These are phyloP conservation scores for Symphodus melops DNA, from an alignment of 2,113 vertebrate genomes.

Conservation along the genomic window DNA sequence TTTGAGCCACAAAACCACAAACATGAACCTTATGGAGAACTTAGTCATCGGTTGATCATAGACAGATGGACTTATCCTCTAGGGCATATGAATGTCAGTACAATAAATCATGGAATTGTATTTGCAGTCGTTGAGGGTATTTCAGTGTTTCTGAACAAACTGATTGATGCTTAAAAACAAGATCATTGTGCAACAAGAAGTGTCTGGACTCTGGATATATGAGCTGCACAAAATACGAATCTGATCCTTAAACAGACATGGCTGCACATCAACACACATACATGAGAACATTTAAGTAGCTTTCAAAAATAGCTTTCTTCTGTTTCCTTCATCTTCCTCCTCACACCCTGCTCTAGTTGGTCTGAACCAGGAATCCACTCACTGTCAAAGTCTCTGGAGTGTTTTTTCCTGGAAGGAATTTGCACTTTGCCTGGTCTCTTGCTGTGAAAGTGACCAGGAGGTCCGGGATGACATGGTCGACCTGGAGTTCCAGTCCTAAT, in stretches of 20 bases:
- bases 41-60: background rate
- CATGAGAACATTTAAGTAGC: constrained; percentile 39
- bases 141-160: too few relatives aligned
- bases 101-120: background rate
- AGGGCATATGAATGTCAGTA: background rate
- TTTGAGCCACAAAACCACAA: background rate
- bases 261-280: constrained; percentile 10
- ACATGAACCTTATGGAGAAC: background rate
- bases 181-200: too few relatives aligned
- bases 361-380: constrained; percentile 47
- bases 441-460: constrained; percentile 71
- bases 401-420: constrained; percentile 84
- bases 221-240: background rate
- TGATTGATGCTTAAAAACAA: too few relatives aligned
- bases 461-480: constrained; percentile 49
- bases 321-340: constrained; percentile 60
- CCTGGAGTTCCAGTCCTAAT: constrained; percentile 69
- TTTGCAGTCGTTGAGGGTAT: too few relatives aligned
- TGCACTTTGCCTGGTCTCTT: constrained; percentile 53
- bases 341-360: constrained; percentile 9
- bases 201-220: background rate
- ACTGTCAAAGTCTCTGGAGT: constrained; percentile 69
- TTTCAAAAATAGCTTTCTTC: constrained; percentile 75
- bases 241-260: background rate
- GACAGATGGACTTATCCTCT: background rate